Percentiles rank a stretch among this genome's conserved stretches.
These are phyloP conservation scores for Microctenopoma stevenorrisi DNA, from an alignment of 2,797 vertebrate species.

Conservation along the genomic window DNA sequence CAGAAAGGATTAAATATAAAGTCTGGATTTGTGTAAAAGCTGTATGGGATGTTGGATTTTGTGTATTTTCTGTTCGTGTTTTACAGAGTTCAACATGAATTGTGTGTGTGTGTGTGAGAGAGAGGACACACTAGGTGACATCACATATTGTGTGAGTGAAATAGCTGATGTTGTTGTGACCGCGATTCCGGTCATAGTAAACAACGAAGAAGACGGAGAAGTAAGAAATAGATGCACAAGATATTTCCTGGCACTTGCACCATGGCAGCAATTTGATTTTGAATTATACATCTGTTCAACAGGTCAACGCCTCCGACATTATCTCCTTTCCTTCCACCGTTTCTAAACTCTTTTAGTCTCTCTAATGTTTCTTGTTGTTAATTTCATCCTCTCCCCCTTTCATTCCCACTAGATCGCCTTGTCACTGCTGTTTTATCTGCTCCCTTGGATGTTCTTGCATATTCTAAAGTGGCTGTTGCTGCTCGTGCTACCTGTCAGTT, in stretches of 20 bases:
- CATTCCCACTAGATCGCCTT: neutral
- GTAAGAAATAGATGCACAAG: conserved; percentile 11
- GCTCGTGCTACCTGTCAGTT: conserved; percentile 2
- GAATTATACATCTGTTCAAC: conserved; percentile 3
- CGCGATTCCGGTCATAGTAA: conserved; percentile 1
- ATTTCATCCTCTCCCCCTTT: neutral
- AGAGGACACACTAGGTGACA: neutral
- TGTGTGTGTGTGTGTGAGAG: neutral
- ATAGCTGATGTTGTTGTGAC: conserved; percentile 10
- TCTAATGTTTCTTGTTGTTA: neutral
- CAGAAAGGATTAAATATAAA: conserved; percentile 14
- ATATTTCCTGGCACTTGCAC: conserved; percentile 12
- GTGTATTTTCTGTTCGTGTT: neutral
- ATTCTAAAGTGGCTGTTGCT: neutral
- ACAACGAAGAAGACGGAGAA: conserved; percentile 18
- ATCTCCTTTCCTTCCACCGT: neutral
- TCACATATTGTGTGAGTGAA: conserved; percentile 22
- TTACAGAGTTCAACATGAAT: conserved; percentile 1
- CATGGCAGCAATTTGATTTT: neutral
- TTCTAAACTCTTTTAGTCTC: neutral
- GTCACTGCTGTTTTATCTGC: neutral
- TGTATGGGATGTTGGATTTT: neutral
- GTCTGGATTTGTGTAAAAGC: conserved; percentile 30
- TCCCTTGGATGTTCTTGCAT: neutral
- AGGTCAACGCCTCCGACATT: neutral